These are phyloP conservation scores for Bucorvus abyssinicus DNA, from an alignment of 2,797 vertebrate species.

Conservation along the genomic window DNA sequence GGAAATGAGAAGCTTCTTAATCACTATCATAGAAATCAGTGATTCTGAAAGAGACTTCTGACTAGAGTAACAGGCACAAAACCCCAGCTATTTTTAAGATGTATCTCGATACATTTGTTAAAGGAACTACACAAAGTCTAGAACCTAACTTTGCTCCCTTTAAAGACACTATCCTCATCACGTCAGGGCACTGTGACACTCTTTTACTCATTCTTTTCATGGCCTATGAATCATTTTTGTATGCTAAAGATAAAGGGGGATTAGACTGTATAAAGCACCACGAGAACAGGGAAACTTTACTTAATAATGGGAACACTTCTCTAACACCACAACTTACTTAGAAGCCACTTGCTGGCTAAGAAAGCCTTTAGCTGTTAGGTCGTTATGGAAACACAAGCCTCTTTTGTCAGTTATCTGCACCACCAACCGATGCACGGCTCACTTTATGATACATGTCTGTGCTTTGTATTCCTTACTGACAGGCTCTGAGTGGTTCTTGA, in stretches of 20 bases:
- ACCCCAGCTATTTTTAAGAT: neutral
- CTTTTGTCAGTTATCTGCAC: neutral
- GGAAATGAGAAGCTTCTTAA: neutral
- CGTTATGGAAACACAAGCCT: slow-evolving; percentile 21
- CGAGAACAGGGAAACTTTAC: neutral
- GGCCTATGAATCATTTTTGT: neutral
- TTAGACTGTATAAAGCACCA: neutral
- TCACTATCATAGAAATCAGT: neutral
- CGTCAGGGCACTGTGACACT: neutral
- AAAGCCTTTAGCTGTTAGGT: neutral
- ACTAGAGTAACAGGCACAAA: neutral
- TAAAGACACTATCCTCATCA: neutral
- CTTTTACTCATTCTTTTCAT: neutral
- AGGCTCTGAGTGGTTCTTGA: neutral
- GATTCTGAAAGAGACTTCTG: neutral
- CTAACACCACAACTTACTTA: neutral
- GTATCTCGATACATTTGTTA: neutral
- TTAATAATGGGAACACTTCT: neutral
- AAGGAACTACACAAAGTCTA: neutral
- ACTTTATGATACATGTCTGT: rapidly evolving
- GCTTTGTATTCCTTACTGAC: neutral
- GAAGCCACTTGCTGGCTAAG: neutral
- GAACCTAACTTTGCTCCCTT: neutral
- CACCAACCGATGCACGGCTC: neutral
- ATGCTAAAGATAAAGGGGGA: neutral